Evolutionary conservation across 2,888 invertebrate species (phyloP).

Genomic region (Papilio elwesi): DNA sequence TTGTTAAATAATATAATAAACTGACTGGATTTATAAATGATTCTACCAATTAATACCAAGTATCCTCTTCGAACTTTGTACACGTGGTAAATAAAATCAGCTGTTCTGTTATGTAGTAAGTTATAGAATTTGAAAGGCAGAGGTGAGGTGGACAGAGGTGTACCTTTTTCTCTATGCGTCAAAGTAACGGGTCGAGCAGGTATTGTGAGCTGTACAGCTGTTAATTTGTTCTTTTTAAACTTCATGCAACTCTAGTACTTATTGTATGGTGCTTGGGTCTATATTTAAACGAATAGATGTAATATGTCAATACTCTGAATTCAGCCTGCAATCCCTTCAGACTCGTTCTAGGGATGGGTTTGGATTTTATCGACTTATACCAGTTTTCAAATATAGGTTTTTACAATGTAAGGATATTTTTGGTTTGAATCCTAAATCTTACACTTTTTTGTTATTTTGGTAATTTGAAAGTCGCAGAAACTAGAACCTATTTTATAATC

Average conservation of each 20-base stretch:
- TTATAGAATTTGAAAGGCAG: slow-evolving; percentile 25
- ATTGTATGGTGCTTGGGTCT: slow-evolving; percentile 23
- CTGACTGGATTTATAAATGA: neutral
- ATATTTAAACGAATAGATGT: slow-evolving; percentile 13
- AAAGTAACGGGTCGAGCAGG: slow-evolving; percentile 56
- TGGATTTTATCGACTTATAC: slow-evolving; percentile 35
- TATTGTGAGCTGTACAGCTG: slow-evolving; percentile 49
- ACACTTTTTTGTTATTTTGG: neutral
- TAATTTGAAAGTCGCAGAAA: neutral
- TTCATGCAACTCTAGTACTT: slow-evolving; percentile 42
- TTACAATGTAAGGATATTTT: neutral
- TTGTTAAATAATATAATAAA: neutral
- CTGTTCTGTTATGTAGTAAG: slow-evolving; percentile 20
- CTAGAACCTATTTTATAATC: neutral
- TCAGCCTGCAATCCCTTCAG: slow-evolving; percentile 39
- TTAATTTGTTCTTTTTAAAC: slow-evolving; percentile 38
- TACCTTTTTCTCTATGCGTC: slow-evolving; percentile 46
- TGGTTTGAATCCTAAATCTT: neutral
- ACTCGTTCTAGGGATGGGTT: slow-evolving; percentile 36
- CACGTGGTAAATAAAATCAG: slow-evolving; percentile 37
- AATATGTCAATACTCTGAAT: slow-evolving; percentile 30
- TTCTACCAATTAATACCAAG: neutral
- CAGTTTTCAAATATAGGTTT: slow-evolving; percentile 33
- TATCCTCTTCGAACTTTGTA: slow-evolving; percentile 1
- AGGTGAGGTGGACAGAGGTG: slow-evolving; percentile 34